A percentile compares a stretch with the other conserved stretches of the same genome.
Conservation (phyloP, 2,888 invertebrate genomes). For the Noctua janthe region DNA sequence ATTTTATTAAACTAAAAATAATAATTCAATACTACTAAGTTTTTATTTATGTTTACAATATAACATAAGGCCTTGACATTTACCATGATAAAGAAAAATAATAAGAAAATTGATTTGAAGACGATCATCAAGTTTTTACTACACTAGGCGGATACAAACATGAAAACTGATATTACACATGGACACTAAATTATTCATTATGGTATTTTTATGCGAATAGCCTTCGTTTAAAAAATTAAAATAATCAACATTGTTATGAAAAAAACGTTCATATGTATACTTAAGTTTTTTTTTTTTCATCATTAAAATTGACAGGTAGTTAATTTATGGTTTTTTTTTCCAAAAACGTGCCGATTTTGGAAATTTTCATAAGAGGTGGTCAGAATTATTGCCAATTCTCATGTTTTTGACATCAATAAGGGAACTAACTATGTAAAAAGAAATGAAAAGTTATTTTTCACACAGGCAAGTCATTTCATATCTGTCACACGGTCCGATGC, state of each 20-base stretch:
- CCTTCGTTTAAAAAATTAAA: not conserved
- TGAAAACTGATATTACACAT: slow-evolving; percentile 1
- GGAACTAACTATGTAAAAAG: slow-evolving; percentile 49
- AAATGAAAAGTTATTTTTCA: slow-evolving; percentile 77
- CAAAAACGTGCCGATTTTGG: not conserved
- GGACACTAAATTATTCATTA: slow-evolving; percentile 17
- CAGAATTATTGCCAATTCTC: not conserved
- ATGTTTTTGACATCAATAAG: slow-evolving; percentile 29
- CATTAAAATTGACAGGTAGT: not conserved
- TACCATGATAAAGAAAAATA: slow-evolving; percentile 16
- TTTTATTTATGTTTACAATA: not conserved
- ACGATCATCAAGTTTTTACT: slow-evolving; percentile 34
- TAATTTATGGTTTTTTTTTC: not conserved
- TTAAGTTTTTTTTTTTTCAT: not conserved
- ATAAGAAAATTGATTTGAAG: slow-evolving; percentile 10
- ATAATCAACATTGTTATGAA: not conserved
- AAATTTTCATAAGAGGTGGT: not conserved
- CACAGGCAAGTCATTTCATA: slow-evolving; percentile 73
- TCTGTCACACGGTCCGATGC: slow-evolving; percentile 76
- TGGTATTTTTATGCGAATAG: not conserved
- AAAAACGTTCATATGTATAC: not conserved
- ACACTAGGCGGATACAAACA: not conserved
- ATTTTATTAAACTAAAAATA: not conserved
- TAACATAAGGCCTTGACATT: slow-evolving; percentile 32
- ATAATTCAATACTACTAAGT: slow-evolving; percentile 1